Conservation (phyloP, 2,797 vertebrate genomes). For the Acrossocheilus fasciatus region DNA sequence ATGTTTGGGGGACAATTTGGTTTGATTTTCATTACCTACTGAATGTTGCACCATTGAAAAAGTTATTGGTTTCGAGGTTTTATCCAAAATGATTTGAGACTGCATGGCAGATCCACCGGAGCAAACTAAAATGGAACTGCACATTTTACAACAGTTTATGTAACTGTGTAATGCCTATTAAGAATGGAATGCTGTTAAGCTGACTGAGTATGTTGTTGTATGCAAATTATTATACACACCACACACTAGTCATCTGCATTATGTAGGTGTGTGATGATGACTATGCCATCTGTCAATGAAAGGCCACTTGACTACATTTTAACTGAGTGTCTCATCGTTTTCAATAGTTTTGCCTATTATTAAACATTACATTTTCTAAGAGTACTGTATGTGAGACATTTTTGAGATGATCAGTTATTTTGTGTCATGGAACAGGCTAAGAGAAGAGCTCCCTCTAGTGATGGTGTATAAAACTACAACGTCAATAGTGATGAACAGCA, state of each 20-base stretch:
- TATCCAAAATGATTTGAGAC: neutral
- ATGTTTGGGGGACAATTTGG: neutral
- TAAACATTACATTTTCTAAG: neutral
- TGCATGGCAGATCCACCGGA: neutral
- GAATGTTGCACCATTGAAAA: neutral
- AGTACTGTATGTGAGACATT: neutral
- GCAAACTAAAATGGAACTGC: neutral
- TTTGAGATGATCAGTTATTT: neutral
- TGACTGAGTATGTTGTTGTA: neutral
- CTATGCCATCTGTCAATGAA: neutral
- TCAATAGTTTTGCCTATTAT: neutral
- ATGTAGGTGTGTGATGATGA: constrained; percentile 23
- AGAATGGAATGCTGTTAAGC: constrained; percentile 34
- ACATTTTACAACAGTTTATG: neutral
- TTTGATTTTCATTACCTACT: neutral
- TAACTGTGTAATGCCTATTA: constrained; percentile 10
- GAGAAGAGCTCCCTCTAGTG: constrained; percentile 46
- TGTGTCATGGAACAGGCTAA: neutral
- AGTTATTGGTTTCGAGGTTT: neutral
- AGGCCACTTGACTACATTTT: constrained; percentile 30
- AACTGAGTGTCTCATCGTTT: neutral
- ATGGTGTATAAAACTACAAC: constrained; percentile 21
- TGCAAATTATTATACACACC: neutral
- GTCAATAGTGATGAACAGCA: neutral
- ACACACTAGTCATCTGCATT: neutral